These are phyloP conservation scores for Molanna angustata DNA, from an alignment of 2,888 invertebrate species.

Conservation along the genomic window DNA sequence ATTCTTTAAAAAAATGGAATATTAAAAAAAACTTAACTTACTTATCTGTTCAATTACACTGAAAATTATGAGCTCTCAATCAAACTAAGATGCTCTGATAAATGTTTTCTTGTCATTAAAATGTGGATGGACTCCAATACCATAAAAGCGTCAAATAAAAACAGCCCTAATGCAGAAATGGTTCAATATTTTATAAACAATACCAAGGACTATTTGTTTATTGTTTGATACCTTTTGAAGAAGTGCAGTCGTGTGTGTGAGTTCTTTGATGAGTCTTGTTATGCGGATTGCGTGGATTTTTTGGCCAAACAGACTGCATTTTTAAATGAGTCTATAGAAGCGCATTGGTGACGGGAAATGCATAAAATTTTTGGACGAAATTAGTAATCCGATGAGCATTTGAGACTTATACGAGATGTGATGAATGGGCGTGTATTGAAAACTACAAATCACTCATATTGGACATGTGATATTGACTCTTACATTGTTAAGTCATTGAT, in stretches of 20 bases:
- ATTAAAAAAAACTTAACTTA: conserved; percentile 12
- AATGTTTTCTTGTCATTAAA: conserved; percentile 21
- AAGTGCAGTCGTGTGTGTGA: too few species aligned
- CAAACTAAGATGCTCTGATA: conserved; percentile 16
- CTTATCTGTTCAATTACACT: conserved; percentile 19
- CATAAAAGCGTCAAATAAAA: too few species aligned
- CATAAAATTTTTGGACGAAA: background rate
- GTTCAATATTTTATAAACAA: too few species aligned
- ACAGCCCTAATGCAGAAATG: too few species aligned
- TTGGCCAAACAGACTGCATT: conserved; percentile 11
- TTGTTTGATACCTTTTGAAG: too few species aligned
- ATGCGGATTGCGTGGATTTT: background rate
- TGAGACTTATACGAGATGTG: background rate
- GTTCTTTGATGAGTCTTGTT: too few species aligned
- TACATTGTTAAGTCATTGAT: too few species aligned
- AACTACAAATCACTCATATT: conserved; percentile 7
- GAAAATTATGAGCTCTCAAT: conserved; percentile 23
- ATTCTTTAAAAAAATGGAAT: too few species aligned
- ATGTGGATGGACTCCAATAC: too few species aligned
- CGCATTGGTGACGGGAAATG: conserved; percentile 17
- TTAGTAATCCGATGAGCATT: conserved; percentile 6
- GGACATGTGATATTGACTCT: background rate
- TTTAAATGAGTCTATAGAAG: background rate
- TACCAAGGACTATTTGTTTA: too few species aligned
- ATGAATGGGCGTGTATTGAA: conserved; percentile 3